Evolutionary conservation across 1,140 invertebrate genomes (phyloP), one percentile per base, ranked within the genome.

Genomic region (Diuraphis noxia): DNA sequence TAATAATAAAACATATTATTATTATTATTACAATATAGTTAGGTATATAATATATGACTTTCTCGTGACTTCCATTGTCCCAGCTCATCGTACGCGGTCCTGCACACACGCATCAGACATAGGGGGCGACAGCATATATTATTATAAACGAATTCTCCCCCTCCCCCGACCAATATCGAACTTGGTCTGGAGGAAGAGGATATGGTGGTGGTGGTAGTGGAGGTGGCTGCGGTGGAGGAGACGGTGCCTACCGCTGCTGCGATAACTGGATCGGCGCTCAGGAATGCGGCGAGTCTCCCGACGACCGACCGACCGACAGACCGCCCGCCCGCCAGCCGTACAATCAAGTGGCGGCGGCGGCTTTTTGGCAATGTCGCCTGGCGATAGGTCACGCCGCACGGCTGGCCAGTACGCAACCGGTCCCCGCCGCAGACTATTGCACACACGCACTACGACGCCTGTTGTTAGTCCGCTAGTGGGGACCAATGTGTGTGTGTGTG

Each of bases 231-330:
- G 40, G 38, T 9, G 25, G 34, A 30, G 30, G 81, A 19, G 34
- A 36, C 19, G 10, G 85, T 3, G 13, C 40, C 38, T 17, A 46
- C 46, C 21, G 40, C 41, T 43, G 40, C 40, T 41, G 43, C 89
- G 89, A 91, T 91, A 91, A 91, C 89, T 91, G 89, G 89, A 91
- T 91, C 89, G 72, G 89, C 77, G 36, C 77, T 49, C 43, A 91
- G 89, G 89, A 91, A 91, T 91, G 89, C 89, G 72, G 77, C 77
- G 41, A 46, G 41, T 82, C 81, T 40, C n/a, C 46, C 34, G 56
- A 63, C 56, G 56, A 63, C 56, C 56, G 30, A 17, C 56, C 56
- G 56, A 49, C 46, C 87, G 30, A 38, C 34, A 30, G 10, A 43
- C 49, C 49, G 41, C 25, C 10, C 87, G 36, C 25, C 36, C 87